phyloP scores from a whole-genome alignment of 2,797 vertebrate genomes.

The Parauchenoglanis punctatus region DNA sequence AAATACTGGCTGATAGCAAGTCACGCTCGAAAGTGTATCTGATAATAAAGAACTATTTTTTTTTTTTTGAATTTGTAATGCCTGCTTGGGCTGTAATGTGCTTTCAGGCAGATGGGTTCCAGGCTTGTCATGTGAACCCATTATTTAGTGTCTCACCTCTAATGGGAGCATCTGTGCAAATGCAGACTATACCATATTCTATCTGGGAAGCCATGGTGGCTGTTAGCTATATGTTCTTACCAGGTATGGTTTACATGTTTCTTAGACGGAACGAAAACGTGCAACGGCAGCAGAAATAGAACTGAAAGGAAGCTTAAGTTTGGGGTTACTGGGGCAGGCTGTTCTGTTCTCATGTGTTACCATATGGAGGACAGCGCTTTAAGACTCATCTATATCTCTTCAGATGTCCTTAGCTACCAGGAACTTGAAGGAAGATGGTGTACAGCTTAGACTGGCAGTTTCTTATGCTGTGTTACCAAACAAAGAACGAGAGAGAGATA shows the following conservation, averaged over 20 bases:
- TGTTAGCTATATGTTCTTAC: not conserved
- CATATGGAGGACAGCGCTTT: constrained; percentile 27
- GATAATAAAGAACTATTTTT: constrained; percentile 49
- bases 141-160: constrained; percentile 23
- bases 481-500: constrained; percentile 26
- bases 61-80: constrained; percentile 38
- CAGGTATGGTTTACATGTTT: not conserved
- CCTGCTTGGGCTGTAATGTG: constrained; percentile 31
- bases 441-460: constrained; percentile 53
- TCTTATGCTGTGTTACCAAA: constrained; percentile 46
- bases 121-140: constrained; percentile 37
- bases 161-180: not conserved
- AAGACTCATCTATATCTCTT: constrained; percentile 34
- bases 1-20: constrained; percentile 50
- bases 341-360: constrained; percentile 15
- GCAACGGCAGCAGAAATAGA: not conserved
- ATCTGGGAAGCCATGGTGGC: not conserved
- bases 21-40: constrained; percentile 49
- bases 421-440: constrained; percentile 15
- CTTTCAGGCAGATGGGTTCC: constrained; percentile 27
- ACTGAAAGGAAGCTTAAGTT: constrained; percentile 5
- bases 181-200: not conserved
- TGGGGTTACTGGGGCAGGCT: constrained; percentile 25
- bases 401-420: constrained; percentile 44
- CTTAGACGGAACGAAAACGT: not conserved